These are phyloP conservation scores for Apolygus lucorum DNA, from an alignment of 1,140 invertebrate species.

Conservation along the genomic window DNA sequence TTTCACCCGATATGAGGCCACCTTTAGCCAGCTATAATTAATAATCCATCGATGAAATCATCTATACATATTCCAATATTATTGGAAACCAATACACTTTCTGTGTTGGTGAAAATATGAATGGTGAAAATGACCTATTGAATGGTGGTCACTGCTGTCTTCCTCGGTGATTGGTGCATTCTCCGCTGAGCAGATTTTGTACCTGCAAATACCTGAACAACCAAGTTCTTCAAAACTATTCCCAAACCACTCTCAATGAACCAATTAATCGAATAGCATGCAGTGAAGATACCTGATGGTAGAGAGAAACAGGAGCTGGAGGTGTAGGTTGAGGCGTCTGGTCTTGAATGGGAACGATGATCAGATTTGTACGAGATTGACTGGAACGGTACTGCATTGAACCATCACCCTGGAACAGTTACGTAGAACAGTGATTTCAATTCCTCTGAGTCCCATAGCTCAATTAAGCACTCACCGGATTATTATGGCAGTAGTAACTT, in stretches of 20 bases:
- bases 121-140: neutral
- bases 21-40: too few relatives aligned
- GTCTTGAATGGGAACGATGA: constrained; percentile 28
- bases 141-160: neutral
- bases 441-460: too few relatives aligned
- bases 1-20: too few relatives aligned
- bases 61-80: too few relatives aligned
- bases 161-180: neutral
- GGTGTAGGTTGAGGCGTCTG: constrained; percentile 22
- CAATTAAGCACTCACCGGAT: too few relatives aligned
- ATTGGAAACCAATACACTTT: too few relatives aligned
- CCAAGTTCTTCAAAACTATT: neutral
- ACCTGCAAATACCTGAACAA: neutral
- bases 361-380: constrained; percentile 27
- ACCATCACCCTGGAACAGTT: constrained; percentile 18
- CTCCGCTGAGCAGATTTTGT: neutral
- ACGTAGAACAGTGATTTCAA: too few relatives aligned
- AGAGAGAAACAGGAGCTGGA: constrained; percentile 17
- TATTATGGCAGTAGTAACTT: neutral
- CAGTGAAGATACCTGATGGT: constrained; percentile 26
- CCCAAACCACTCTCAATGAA: neutral
- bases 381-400: constrained; percentile 20
- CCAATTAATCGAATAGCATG: neutral
- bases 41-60: too few relatives aligned
- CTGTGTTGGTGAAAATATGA: neutral